Conservation (phyloP, 2,888 invertebrate species). For the Dromius quadrimaculatus region DNA sequence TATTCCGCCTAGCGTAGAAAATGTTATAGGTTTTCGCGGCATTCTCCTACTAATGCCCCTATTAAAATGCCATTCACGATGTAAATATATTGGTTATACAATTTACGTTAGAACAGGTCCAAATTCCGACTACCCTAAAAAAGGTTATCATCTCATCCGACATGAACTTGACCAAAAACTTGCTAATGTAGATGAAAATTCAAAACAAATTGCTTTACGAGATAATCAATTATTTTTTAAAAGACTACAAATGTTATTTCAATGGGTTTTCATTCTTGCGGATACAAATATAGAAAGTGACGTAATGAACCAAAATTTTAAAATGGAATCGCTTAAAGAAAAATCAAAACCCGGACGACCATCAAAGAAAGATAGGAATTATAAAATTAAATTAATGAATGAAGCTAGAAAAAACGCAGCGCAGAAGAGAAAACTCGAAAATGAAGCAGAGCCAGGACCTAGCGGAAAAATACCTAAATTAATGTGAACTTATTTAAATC, state of each 20-base stretch:
- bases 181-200: background rate
- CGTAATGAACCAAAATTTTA: too few species aligned
- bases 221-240: slow-evolving; percentile 19
- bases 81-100: slow-evolving; percentile 6
- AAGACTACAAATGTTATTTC: slow-evolving; percentile 22
- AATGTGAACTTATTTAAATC: too few species aligned
- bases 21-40: slow-evolving; percentile 35
- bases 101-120: slow-evolving; percentile 1
- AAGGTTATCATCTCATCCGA: background rate
- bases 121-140: background rate
- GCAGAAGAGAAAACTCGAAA: too few species aligned
- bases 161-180: background rate
- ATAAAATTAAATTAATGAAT: slow-evolving; percentile 27
- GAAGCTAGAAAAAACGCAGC: slow-evolving; percentile 14
- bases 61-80: slow-evolving; percentile 8
- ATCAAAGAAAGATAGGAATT: background rate
- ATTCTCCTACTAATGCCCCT: slow-evolving; percentile 12
- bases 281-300: slow-evolving; percentile 4
- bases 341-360: background rate
- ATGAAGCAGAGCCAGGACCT: too few species aligned
- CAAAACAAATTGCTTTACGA: background rate
- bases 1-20: slow-evolving; percentile 24
- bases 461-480: too few species aligned
- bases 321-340: background rate
- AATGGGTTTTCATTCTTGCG: slow-evolving; percentile 20